phyloP scores from a whole-genome alignment of 2,113 vertebrate genomes.

The Notothenia rossii region DNA sequence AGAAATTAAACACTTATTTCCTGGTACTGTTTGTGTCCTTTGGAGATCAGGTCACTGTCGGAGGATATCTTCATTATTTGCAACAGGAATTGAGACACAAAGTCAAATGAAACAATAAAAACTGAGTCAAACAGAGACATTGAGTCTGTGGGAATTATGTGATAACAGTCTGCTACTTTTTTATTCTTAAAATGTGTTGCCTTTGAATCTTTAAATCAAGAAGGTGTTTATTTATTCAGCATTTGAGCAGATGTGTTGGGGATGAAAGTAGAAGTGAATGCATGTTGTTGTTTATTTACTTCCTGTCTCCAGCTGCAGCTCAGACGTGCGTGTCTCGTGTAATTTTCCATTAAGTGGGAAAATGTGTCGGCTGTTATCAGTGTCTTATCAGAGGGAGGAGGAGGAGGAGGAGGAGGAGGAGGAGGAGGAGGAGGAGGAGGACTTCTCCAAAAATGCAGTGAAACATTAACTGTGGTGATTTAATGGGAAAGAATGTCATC shows the following conservation, averaged over 20 bases:
- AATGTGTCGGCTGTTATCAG: slow-evolving; percentile 15
- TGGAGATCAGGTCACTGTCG: not conserved
- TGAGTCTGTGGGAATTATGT: not conserved
- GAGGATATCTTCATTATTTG: not conserved
- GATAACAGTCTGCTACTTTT: too few species aligned
- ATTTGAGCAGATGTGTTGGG: not conserved
- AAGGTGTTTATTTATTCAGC: too few species aligned
- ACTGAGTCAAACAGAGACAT: not conserved
- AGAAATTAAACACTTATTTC: not conserved
- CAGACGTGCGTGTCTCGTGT: slow-evolving; percentile 17
- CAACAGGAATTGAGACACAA: not conserved
- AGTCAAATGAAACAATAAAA: not conserved
- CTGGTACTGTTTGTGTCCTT: not conserved
- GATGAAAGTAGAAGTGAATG: not conserved
- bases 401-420: too few species aligned
- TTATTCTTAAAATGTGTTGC: too few species aligned
- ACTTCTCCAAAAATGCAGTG: not conserved
- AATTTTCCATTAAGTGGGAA: slow-evolving; percentile 31
- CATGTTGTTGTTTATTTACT: not conserved
- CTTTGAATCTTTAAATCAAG: too few species aligned
- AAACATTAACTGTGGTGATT: slow-evolving; percentile 29
- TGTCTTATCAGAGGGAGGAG: slow-evolving; percentile 1
- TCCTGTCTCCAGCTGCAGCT: not conserved
- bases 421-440: too few species aligned
- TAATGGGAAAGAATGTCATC: not conserved